These are phyloP conservation scores for Crotalus tigris DNA, from an alignment of 2,113 vertebrate genomes.

Conservation along the genomic window DNA sequence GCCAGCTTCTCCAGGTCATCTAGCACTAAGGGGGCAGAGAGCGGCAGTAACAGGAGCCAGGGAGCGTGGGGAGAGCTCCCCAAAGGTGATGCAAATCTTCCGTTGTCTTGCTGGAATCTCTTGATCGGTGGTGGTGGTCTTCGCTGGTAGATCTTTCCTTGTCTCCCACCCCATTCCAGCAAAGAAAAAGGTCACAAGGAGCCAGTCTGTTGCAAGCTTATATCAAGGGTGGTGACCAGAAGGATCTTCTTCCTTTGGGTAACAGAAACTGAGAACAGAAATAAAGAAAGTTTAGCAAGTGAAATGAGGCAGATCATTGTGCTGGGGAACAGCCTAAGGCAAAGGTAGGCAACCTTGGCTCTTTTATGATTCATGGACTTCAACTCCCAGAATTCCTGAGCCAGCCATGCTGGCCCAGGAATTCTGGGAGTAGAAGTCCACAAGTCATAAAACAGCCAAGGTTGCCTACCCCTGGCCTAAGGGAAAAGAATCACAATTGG, in stretches of 20 bases:
- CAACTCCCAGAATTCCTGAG: no score
- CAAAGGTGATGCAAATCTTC: neutral
- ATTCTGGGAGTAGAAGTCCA: no score
- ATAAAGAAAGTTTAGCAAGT: neutral
- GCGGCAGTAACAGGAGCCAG: neutral
- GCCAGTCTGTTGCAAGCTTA: neutral
- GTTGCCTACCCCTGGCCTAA: neutral
- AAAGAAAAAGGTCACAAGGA: neutral
- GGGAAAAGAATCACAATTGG: neutral
- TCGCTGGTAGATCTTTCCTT: neutral
- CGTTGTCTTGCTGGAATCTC: neutral
- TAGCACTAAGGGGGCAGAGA: neutral
- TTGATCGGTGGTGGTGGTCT: neutral
- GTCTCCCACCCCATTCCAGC: neutral
- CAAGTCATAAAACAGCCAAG: no score
- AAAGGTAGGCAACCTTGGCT: no score
- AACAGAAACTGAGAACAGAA: constrained; percentile 10
- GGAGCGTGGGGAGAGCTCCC: neutral
- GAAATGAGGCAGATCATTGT: neutral
- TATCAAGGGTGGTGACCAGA: neutral
- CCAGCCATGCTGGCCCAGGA: no score
- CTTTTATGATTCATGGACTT: no score
- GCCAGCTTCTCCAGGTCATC: constrained; percentile 20
- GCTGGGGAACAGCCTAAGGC: neutral
- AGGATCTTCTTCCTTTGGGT: neutral